Base-by-base conservation (phyloP, 2,113 vertebrate species). In the Verasper variegatus region DNA sequence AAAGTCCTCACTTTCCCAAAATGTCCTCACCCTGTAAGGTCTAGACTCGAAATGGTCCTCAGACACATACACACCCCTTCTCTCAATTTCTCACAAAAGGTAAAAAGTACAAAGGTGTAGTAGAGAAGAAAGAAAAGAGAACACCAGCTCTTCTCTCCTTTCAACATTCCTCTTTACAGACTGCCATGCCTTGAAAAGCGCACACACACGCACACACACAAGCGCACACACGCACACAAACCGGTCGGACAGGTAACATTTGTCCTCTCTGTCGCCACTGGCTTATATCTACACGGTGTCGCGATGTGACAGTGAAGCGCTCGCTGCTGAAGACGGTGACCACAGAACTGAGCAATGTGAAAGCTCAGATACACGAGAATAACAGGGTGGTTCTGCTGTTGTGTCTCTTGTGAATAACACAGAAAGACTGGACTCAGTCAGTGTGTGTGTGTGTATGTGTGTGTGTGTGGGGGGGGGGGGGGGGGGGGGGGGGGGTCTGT, bases 211-310 rank as follows among this genome's bases (percentile, higher is more conserved):
- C 66, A 77, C 47, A 60, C 70, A 37, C 54, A 18, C 42, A 55
- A 60, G 15, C 45, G 11, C 23, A 65, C 57, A 35, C 66, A 21
- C 23, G 52, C 62, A 17, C 71, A n/a, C 11, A 77, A 85, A 89
- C 86, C 81, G 57, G 88, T 72, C 35, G 21, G 61, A 82, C 88
- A 68, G 79, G 88, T 85, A 68, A 47, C 15, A 75, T 63, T 72
- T 24, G 71, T 83, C 20, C 35, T 56, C 23, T 52, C 37, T 37
- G 68, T 42, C 24, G 31, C 40, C 20, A 12, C 40, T 47, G 65
- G n/a, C 67, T 54, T 74, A 27, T 27, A 52, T 52, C 66, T 70
- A 58, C 47, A 68, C 14, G 4, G 5, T 60, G 49, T 57, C 20
- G 59, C 56, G 54, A 31, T 58, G 47, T 17, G 23, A 62, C 3